phyloP scores from a whole-genome alignment of 2,113 vertebrate genomes.

The Corythaeola cristata region DNA sequence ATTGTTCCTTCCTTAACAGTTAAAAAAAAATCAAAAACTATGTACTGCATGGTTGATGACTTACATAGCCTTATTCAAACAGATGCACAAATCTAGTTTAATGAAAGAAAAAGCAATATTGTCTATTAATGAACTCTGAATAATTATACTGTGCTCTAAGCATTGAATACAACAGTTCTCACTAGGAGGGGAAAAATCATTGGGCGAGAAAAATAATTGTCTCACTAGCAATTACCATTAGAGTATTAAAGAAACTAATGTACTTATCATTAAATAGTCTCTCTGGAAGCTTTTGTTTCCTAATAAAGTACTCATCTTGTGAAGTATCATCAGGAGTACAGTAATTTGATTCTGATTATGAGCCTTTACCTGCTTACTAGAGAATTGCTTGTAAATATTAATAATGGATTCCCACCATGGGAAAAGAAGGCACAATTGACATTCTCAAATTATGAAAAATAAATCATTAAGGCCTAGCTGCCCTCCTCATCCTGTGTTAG shows the following conservation, averaged over 20 bases:
- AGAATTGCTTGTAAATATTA: slow-evolving; percentile 47
- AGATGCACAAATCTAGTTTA: neutral
- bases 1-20: neutral
- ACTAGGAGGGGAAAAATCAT: neutral
- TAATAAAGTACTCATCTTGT: slow-evolving; percentile 45
- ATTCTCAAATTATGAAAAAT: neutral
- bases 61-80: neutral
- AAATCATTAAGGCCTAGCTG: neutral
- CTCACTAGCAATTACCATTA: slow-evolving; percentile 26
- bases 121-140: slow-evolving; percentile 15
- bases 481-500: neutral
- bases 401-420: neutral
- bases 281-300: slow-evolving; percentile 59
- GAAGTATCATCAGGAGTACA: slow-evolving; percentile 11
- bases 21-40: neutral
- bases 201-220: slow-evolving; percentile 46
- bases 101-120: neutral
- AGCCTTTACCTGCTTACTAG: slow-evolving; percentile 15
- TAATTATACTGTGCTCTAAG: slow-evolving; percentile 25
- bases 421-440: neutral
- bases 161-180: slow-evolving; percentile 21
- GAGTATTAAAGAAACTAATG: slow-evolving; percentile 35
- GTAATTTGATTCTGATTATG: slow-evolving; percentile 27
- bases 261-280: slow-evolving; percentile 47
- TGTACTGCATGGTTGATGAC: neutral